Percentiles rank a stretch among this genome's conserved stretches.
These are phyloP conservation scores for Dastarcus helophoroides DNA, from an alignment of 2,888 invertebrate species.

Conservation along the genomic window DNA sequence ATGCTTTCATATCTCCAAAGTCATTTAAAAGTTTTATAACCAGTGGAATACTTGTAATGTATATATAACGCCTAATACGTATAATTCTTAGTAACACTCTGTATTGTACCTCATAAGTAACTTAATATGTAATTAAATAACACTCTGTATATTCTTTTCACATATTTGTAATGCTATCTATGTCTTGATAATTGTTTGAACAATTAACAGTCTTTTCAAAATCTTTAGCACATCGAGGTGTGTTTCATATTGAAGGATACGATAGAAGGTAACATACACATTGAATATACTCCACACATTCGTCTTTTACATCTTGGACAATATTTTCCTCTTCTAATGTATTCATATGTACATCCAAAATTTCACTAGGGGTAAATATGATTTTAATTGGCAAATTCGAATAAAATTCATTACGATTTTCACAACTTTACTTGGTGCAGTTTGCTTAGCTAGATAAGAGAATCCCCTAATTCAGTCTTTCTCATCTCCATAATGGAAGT, in stretches of 20 bases:
- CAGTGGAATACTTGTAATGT: conserved; percentile 22
- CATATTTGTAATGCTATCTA: no score
- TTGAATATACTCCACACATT: conserved; percentile 26
- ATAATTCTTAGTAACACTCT: no score
- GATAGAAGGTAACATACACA: conserved; percentile 29
- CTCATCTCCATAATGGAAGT: conserved; percentile 26
- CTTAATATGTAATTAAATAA: no score
- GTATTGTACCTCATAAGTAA: no score
- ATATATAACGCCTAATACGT: no score
- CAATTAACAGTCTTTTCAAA: no score
- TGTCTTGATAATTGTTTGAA: no score
- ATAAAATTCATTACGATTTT: conserved; percentile 32
- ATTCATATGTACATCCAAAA: conserved; percentile 25
- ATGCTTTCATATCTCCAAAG: no score
- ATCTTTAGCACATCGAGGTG: conserved; percentile 21
- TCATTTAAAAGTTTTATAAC: conserved; percentile 24
- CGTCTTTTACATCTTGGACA: conserved; percentile 18
- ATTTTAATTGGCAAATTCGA: conserved; percentile 23
- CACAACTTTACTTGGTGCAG: conserved; percentile 27
- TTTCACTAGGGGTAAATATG: conserved; percentile 30
- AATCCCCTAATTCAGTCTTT: conserved; percentile 27
- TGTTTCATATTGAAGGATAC: conserved; percentile 25
- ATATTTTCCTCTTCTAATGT: conserved; percentile 20
- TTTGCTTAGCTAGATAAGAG: conserved; percentile 25
- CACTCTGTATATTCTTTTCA: no score